Percentiles rank a stretch among this genome's conserved stretches.
These are phyloP conservation scores for Myodes glareolus DNA, from an alignment of 2,113 vertebrate genomes.

Conservation along the genomic window DNA sequence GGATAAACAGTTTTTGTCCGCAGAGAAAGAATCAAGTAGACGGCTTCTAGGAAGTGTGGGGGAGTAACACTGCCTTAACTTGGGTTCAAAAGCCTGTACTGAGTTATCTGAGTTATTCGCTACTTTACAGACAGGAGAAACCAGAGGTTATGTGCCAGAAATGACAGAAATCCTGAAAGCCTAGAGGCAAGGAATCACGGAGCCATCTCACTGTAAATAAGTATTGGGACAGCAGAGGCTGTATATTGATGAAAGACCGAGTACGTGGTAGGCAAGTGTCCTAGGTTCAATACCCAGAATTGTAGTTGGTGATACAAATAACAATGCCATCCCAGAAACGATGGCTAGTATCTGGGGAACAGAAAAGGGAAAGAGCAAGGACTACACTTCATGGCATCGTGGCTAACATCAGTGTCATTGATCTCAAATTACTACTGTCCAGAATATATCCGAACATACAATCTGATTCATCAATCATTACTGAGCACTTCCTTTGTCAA, in stretches of 20 bases:
- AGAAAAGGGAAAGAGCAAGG: constrained; percentile 5
- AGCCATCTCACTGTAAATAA: background rate
- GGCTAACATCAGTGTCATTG: background rate
- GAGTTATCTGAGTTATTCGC: background rate
- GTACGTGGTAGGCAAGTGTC: background rate
- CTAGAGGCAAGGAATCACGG: background rate
- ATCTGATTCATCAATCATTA: background rate
- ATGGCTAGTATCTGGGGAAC: background rate
- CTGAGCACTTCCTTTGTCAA: background rate
- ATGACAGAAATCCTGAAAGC: background rate
- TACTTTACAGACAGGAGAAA: background rate
- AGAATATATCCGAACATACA: background rate
- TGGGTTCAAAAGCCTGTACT: background rate
- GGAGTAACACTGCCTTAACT: background rate
- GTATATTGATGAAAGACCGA: background rate
- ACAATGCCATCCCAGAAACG: background rate
- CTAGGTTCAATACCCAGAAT: background rate
- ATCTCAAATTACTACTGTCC: background rate
- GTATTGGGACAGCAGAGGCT: background rate
- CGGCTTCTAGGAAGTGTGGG: background rate
- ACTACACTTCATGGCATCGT: background rate
- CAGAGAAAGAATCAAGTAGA: constrained; percentile 10
- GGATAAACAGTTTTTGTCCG: background rate
- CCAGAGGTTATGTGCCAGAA: background rate
- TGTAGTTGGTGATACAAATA: background rate